These are phyloP conservation scores for Dendrocopos noguchii DNA, from an alignment of 2,113 vertebrate genomes.

Conservation along the genomic window DNA sequence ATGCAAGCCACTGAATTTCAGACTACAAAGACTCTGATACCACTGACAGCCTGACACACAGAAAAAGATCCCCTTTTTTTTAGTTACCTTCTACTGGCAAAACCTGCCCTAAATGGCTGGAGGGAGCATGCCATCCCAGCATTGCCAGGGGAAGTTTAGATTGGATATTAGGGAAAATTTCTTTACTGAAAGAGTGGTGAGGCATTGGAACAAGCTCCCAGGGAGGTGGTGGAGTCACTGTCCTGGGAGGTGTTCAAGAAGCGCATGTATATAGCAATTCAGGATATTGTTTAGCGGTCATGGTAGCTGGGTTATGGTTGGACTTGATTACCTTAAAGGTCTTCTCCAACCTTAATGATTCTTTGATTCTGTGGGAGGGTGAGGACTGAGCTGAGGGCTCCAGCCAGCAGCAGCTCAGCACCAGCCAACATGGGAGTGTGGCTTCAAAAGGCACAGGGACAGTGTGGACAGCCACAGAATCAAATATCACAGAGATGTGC, in stretches of 20 bases:
- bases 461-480: neutral
- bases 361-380: too few relatives aligned
- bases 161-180: too few relatives aligned
- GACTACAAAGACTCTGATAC: neutral
- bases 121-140: rapidly evolving
- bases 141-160: too few relatives aligned
- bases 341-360: too few relatives aligned
- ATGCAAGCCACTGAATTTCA: neutral
- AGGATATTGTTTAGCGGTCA: too few relatives aligned
- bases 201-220: too few relatives aligned
- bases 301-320: too few relatives aligned
- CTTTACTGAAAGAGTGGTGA: too few relatives aligned
- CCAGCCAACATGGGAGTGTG: rapidly evolving
- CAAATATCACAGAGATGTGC: rapidly evolving
- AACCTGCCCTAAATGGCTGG: neutral
- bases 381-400: rapidly evolving
- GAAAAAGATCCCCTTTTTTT: neutral
- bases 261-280: too few relatives aligned
- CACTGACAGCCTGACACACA: rapidly evolving
- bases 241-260: too few relatives aligned
- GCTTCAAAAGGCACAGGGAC: neutral
- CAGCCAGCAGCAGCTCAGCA: neutral
- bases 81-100: neutral
- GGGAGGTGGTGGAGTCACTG: too few relatives aligned
- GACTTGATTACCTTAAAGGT: too few relatives aligned